phyloP scores from a whole-genome alignment of 2,888 invertebrate genomes.

The Oscheius onirici region DNA sequence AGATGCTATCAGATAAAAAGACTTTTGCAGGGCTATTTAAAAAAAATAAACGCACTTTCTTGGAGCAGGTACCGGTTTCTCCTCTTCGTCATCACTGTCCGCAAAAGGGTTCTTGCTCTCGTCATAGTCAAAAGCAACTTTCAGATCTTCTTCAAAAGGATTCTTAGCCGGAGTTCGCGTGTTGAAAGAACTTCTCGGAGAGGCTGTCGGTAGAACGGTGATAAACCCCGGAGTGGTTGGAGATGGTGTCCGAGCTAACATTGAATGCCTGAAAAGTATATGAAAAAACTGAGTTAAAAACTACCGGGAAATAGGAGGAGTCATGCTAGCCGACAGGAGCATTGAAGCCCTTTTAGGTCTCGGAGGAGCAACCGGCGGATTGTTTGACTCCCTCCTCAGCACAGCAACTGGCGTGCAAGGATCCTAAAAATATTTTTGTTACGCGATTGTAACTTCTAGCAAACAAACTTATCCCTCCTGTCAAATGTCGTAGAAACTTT shows the following conservation, averaged over 20 bases:
- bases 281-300: not conserved
- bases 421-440: slow-evolving; percentile 14
- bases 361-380: slow-evolving; percentile 25
- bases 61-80: slow-evolving; percentile 35
- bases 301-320: not conserved
- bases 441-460: too few species aligned
- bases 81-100: slow-evolving; percentile 38
- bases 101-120: slow-evolving; percentile 40
- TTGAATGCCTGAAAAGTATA: not conserved
- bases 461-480: too few species aligned
- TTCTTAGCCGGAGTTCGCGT: not conserved
- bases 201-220: not conserved
- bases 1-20: too few species aligned
- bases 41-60: slow-evolving; percentile 6
- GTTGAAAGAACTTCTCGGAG: not conserved
- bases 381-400: not conserved
- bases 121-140: slow-evolving; percentile 31
- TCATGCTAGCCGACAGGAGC: slow-evolving; percentile 8
- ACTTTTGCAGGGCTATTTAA: too few species aligned
- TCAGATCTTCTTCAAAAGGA: not conserved
- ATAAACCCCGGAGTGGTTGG: not conserved
- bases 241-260: not conserved
- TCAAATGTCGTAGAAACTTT: too few species aligned
- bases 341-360: slow-evolving; percentile 24
- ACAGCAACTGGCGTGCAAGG: not conserved